phyloP scores from a whole-genome alignment of 2,113 vertebrate genomes.

The Gorsachius goisagi region DNA sequence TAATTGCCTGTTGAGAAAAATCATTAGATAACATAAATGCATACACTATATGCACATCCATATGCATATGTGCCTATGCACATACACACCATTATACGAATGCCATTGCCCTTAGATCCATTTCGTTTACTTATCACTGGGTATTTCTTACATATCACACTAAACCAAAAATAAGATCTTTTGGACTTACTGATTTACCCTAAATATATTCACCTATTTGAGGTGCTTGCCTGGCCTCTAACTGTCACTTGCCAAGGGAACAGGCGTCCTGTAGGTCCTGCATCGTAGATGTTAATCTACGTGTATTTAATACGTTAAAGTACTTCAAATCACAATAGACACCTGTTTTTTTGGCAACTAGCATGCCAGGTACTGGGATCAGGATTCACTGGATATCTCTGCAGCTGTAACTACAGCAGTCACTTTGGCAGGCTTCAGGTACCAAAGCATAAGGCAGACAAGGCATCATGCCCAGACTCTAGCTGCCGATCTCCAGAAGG shows the following conservation, averaged over 20 bases:
- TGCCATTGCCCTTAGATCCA: neutral
- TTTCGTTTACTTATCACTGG: neutral
- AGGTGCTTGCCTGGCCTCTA: neutral
- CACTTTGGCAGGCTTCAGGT: neutral
- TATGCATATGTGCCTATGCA: neutral
- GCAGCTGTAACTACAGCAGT: conserved; percentile 1
- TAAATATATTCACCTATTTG: neutral
- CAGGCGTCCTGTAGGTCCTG: neutral
- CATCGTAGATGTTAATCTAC: neutral
- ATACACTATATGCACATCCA: neutral
- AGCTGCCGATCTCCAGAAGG: neutral
- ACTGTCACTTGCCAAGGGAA: neutral
- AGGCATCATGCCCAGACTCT: neutral
- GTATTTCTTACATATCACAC: neutral
- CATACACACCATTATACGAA: neutral
- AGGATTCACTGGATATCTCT: neutral
- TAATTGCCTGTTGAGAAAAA: neutral
- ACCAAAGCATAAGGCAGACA: neutral
- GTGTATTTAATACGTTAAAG: neutral
- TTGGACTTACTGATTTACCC: neutral
- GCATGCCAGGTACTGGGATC: neutral
- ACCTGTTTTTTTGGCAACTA: neutral
- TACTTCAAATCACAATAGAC: neutral
- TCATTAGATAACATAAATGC: neutral
- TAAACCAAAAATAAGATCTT: neutral